Evolutionary conservation across 2,797 vertebrate genomes (phyloP).

Genomic region (Bucorvus abyssinicus): DNA sequence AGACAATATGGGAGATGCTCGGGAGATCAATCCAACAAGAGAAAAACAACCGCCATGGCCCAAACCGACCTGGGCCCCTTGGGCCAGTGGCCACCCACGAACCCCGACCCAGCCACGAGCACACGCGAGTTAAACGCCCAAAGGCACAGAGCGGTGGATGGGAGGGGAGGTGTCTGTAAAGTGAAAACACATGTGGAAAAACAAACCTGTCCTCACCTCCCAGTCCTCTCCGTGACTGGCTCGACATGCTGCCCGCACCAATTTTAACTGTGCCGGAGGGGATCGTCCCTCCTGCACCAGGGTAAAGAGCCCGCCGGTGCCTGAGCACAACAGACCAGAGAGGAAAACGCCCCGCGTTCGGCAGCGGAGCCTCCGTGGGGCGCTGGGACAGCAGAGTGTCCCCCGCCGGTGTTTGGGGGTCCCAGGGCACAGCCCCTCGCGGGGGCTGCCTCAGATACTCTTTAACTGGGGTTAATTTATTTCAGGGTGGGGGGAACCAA

Average conservation of each 20-base stretch:
- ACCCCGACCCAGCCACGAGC: background rate
- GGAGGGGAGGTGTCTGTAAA: background rate
- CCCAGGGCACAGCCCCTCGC: background rate
- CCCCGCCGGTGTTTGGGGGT: too few species aligned
- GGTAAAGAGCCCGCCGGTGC: background rate
- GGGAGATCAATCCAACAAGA: background rate
- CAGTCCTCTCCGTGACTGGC: background rate
- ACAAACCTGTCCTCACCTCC: background rate
- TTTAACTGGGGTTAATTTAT: too few species aligned
- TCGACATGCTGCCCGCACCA: background rate
- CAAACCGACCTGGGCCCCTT: background rate
- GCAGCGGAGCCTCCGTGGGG: background rate
- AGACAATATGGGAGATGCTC: background rate
- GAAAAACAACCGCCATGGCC: too few species aligned
- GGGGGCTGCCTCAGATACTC: background rate
- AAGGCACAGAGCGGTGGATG: background rate
- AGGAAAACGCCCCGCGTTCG: background rate
- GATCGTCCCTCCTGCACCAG: background rate
- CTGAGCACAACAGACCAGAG: background rate
- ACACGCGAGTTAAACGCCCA: too few species aligned
- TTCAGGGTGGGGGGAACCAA: background rate
- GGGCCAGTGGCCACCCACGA: background rate
- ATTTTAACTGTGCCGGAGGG: background rate
- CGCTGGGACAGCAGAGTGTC: fast-evolving
- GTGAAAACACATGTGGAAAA: background rate